Conservation (phyloP, 1,140 invertebrate genomes). For the Drosophila elegans region DNA sequence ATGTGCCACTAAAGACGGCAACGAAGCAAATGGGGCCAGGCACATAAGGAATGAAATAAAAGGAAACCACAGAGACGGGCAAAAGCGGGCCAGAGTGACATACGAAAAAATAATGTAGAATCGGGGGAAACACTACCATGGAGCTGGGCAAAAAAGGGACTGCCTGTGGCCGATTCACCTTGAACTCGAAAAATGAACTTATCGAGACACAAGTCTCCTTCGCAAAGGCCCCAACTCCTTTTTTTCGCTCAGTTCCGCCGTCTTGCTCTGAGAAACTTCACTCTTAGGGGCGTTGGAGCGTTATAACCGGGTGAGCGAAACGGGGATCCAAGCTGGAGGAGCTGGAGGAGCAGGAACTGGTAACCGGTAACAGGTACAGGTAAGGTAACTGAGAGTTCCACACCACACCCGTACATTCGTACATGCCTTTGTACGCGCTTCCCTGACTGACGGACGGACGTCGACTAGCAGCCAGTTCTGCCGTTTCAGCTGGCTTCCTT, state of each 20-base stretch:
- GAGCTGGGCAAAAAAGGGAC: slow-evolving; percentile 26
- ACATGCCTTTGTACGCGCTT: slow-evolving; percentile 42
- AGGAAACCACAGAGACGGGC: slow-evolving; percentile 40
- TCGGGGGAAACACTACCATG: slow-evolving; percentile 12
- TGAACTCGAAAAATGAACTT: slow-evolving; percentile 79
- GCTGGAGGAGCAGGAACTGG: slow-evolving; percentile 27
- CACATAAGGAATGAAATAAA: slow-evolving; percentile 34
- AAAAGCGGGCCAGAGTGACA: slow-evolving; percentile 58
- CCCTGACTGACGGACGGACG: slow-evolving; percentile 38
- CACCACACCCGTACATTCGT: slow-evolving; percentile 12
- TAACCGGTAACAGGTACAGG: slow-evolving; percentile 21
- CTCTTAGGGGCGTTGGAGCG: slow-evolving; percentile 61
- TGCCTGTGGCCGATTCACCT: slow-evolving; percentile 66
- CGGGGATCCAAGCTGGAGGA: slow-evolving; percentile 2
- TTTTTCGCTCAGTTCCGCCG: slow-evolving; percentile 31
- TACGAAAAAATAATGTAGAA: slow-evolving; percentile 28
- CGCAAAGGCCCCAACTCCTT: slow-evolving; percentile 19
- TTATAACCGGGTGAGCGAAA: slow-evolving; percentile 44
- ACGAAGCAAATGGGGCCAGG: slow-evolving; percentile 70
- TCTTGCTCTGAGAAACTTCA: slow-evolving; percentile 26
- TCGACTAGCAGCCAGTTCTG: slow-evolving; percentile 44
- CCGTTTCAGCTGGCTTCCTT: slow-evolving; percentile 43
- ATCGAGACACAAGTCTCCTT: slow-evolving; percentile 25
- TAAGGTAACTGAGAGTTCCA: slow-evolving; percentile 27
- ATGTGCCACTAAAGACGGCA: slow-evolving; percentile 70